A percentile compares a stretch with the other conserved stretches of the same genome.
phyloP scores from a whole-genome alignment of 2,797 vertebrate genomes.

The Lemur catta region DNA sequence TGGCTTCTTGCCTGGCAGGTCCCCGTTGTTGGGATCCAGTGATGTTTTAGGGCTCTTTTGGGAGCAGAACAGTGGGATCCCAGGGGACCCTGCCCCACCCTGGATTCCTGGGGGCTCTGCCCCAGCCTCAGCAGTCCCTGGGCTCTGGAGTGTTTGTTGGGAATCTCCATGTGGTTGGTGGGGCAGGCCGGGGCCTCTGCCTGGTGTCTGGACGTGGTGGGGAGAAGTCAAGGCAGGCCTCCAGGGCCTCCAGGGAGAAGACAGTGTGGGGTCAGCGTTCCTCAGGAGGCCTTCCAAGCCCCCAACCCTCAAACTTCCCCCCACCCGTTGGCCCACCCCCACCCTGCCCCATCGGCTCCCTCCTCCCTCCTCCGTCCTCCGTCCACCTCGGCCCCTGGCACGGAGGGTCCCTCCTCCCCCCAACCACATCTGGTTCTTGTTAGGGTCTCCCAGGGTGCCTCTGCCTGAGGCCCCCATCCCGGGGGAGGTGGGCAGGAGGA shows the following conservation, averaged over 20 bases:
- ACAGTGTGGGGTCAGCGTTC: constrained; percentile 80
- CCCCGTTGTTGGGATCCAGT: neutral
- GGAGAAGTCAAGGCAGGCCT: constrained; percentile 6
- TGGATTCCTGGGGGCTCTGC: neutral
- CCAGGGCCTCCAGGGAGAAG: constrained; percentile 57
- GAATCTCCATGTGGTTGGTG: constrained; percentile 60
- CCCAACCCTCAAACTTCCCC: constrained; percentile 19
- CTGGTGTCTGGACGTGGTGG: neutral
- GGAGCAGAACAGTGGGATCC: neutral
- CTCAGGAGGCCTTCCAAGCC: neutral
- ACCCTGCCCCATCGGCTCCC: constrained; percentile 37
- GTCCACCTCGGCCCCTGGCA: constrained; percentile 63
- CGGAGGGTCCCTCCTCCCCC: constrained; percentile 74
- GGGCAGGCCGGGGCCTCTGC: neutral
- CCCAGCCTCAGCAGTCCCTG: neutral
- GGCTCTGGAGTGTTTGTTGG: constrained; percentile 70
- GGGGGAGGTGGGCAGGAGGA: constrained; percentile 81
- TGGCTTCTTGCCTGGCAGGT: neutral
- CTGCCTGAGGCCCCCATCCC: constrained; percentile 69
- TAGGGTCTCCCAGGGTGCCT: constrained; percentile 83
- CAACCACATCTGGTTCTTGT: constrained; percentile 87
- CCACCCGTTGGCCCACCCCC: neutral
- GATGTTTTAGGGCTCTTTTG: neutral
- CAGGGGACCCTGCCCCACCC: neutral
- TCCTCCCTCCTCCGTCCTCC: neutral